Percentiles rank a stretch among this genome's conserved stretches.
phyloP scores from a whole-genome alignment of 2,113 vertebrate species.

The Psittacula cyanocephala region DNA sequence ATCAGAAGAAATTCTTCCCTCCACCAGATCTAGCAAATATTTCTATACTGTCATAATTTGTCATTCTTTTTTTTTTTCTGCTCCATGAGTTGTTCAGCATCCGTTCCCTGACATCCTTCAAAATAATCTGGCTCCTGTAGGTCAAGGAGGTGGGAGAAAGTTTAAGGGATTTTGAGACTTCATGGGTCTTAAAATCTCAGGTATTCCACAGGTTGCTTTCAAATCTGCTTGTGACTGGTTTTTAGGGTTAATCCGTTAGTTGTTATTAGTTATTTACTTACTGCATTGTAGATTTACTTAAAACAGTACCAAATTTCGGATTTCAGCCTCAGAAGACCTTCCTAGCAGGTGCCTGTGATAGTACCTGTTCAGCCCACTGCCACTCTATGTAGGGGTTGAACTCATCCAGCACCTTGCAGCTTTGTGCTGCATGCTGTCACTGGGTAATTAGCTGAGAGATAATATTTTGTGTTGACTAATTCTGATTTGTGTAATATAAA shows the following conservation, averaged over 20 bases:
- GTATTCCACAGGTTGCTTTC: background rate
- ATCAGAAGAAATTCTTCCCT: background rate
- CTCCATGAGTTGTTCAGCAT: background rate
- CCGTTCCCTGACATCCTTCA: background rate
- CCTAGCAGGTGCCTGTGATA: background rate
- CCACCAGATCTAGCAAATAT: background rate
- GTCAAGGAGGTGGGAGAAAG: background rate
- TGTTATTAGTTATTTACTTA: background rate
- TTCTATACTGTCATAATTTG: background rate
- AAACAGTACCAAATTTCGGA: background rate
- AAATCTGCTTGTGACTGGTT: background rate
- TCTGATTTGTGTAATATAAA: background rate
- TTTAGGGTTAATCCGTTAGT: background rate
- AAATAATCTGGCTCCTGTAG: background rate
- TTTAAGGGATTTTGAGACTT: background rate
- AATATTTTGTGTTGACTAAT: background rate
- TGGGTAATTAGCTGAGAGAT: background rate
- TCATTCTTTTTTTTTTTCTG: background rate
- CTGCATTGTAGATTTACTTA: background rate
- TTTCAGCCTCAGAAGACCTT: background rate
- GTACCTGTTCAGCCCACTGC: background rate
- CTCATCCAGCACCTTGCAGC: background rate
- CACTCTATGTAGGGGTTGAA: background rate
- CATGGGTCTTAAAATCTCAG: too few relatives aligned
- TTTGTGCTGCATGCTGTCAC: background rate